A percentile compares a stretch with the other conserved stretches of the same genome.
These are phyloP conservation scores for Drosophila bocqueti DNA, from an alignment of 1,140 invertebrate species.

Conservation along the genomic window DNA sequence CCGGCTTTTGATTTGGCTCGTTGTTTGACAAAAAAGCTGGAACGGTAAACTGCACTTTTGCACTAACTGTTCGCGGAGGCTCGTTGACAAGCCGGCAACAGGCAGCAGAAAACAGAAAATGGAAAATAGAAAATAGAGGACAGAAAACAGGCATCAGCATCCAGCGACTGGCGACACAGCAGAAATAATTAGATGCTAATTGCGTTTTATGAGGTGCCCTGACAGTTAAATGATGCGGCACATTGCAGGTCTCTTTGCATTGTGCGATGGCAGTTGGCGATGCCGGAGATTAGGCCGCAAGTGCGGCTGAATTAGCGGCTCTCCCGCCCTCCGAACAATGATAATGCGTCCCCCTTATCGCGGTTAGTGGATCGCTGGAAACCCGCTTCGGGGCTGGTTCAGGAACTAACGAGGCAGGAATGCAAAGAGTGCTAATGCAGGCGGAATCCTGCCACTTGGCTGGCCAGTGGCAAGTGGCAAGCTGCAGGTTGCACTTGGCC, in stretches of 20 bases:
- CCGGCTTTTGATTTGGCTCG: slow-evolving; percentile 42
- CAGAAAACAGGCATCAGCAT: slow-evolving; percentile 3
- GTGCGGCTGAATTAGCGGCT: slow-evolving; percentile 18
- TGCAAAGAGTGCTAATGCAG: slow-evolving; percentile 77
- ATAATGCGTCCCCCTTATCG: slow-evolving; percentile 64
- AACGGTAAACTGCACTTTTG: slow-evolving; percentile 67
- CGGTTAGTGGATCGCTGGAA: slow-evolving; percentile 56
- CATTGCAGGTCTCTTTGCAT: slow-evolving; percentile 21
- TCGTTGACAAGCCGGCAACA: slow-evolving; percentile 38
- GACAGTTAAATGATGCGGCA: slow-evolving; percentile 63
- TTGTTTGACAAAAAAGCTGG: slow-evolving; percentile 69
- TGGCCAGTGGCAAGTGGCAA: background rate
- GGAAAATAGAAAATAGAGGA: background rate
- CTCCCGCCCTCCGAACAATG: slow-evolving; percentile 40
- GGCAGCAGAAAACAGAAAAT: slow-evolving; percentile 1
- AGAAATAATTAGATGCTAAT: slow-evolving; percentile 78
- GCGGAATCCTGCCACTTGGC: slow-evolving; percentile 30
- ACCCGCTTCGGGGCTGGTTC: slow-evolving; percentile 61
- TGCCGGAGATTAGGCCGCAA: slow-evolving; percentile 26
- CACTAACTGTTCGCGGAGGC: slow-evolving; percentile 60
- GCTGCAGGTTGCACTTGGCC: slow-evolving; percentile 17
- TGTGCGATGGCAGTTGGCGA: slow-evolving; percentile 6
- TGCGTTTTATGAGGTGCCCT: slow-evolving; percentile 67
- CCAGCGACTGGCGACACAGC: slow-evolving; percentile 40
- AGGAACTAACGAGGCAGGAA: slow-evolving; percentile 77